Evolutionary conservation across 1,140 invertebrate genomes (phyloP), one percentile per base, ranked within the genome.

Genomic region (Philotrypesis tridentata): DNA sequence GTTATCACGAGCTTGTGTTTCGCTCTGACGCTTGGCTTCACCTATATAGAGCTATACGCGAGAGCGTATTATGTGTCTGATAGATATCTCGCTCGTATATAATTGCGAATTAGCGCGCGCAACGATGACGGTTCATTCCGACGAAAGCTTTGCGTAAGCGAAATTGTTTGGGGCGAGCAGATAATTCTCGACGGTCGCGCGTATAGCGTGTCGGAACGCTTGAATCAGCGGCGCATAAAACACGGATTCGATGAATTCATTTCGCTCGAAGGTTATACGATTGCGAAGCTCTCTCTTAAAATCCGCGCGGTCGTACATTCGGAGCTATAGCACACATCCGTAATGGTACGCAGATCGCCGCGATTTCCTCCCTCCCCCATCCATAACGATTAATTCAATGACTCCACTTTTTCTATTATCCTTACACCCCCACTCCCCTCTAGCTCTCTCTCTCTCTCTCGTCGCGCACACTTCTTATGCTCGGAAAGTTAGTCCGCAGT

Each of bases 331-430:
- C 9, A 37, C 9, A 37, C 33, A 55, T 55, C 48, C 21, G 7
- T 17, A 55, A 55, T 21, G 48, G 17, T 55, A 21, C 21, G 5
- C 17, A 5, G 2, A 55, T 5, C 21, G 48, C 48, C 40, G 12
- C n/a, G n/a, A n/a, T 17, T 0, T 7, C 7, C 48, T 7, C 7
- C 43, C 12, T 21, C 17, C 48, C 31, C 25, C 5, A 48, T n/a
- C n/a, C n/a, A n/a, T n/a, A n/a, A 33, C 70, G 72, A 80, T 80
- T 80, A 80, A 80, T 65, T 73, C 37, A 65, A 63, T 33, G 70
- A 25, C 33, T 65, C 37, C 71, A n/a, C 43, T 71, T 79, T 65
- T 17, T 79, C 63, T 61, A 1, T 1, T 65, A 27, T 61, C 67
- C 29, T 48, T 61, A 12, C 61, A 2, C 25, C 21, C 63, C 9